phyloP scores from a whole-genome alignment of 1,140 invertebrate genomes.

The Mactra quadrangularis region DNA sequence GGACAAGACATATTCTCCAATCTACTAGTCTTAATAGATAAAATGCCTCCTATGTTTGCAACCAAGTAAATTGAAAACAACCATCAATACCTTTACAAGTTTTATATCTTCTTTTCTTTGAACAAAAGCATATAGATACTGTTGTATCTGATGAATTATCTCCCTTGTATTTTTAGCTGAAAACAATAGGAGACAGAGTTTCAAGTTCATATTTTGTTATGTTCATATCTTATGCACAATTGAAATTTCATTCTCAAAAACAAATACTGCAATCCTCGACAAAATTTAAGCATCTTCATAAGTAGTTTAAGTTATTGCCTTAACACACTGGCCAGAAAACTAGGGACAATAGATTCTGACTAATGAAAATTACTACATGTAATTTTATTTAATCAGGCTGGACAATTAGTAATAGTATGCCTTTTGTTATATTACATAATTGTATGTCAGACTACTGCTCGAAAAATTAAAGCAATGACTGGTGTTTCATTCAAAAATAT shows the following conservation, averaged over 20 bases:
- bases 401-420: too few species aligned
- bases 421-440: too few species aligned
- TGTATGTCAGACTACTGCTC: too few species aligned
- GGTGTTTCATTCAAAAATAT: too few species aligned
- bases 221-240: background rate
- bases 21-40: too few species aligned
- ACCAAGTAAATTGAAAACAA: too few species aligned
- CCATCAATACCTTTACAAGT: conserved; percentile 3
- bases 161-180: background rate
- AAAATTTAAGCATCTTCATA: background rate
- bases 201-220: too few species aligned
- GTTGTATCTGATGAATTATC: background rate
- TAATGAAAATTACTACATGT: background rate
- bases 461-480: too few species aligned
- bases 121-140: conserved; percentile 15
- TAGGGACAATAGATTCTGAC: background rate
- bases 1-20: too few species aligned
- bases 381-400: too few species aligned
- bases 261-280: background rate
- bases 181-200: background rate
- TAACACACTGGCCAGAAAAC: background rate
- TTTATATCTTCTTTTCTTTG: conserved; percentile 27
- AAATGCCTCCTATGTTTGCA: too few species aligned
- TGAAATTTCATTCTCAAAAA: background rate
- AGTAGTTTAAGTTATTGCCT: background rate